Base-by-base conservation (phyloP, 2,797 vertebrate species). In the Malurus splendens region DNA sequence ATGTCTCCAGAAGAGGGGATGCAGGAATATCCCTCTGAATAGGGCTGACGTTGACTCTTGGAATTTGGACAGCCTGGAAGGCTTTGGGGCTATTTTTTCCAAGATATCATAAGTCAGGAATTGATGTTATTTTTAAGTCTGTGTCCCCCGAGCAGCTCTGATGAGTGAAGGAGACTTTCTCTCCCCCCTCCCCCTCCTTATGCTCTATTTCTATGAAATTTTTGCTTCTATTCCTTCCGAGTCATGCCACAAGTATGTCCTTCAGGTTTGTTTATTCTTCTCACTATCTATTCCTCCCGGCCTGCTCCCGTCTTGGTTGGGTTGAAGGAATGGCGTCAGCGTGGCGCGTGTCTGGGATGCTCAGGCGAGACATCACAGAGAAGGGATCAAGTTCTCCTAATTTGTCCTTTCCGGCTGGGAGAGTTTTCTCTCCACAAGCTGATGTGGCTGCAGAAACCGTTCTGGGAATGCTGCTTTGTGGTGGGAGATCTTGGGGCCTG, bases 21-120 rank as follows among this genome's bases (percentile, higher is more conserved):
- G 33, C 90, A 62, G 94, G 96, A 96, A 92, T 96, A 97, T 93
- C 95, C 93, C 84, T 96, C 85, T 95, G 90, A 93, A 94, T 87
- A 90, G 66, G 62, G 89, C 75, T 95, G 95, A 96, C 12, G 42
- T 95, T 32, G 92, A 87, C 84, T 92, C 84, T 57, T 60, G 89
- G 95, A 95, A 94, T 89, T 90, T 92, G 79, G 79, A 82, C 84
- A 89, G 90, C 78, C 94, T 91, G 62, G 77, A 90, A 65, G 57
- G 44, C 25, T 85, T 94, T 94, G 91, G 93, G 90, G 90, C 73
- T 93, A 77, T 93, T 96, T 95, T 95, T 97, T 96, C 95, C 90
- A 79, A 97, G 90, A 96, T 94, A 95, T 90, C 94, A 90, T 92
- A 93, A 94, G 82, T 94, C 84, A 95, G 71, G 93, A 95, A 95